Percentiles rank a stretch among this genome's conserved stretches.
Conservation (phyloP, 1,140 invertebrate genomes). For the Papilio xuthus region DNA sequence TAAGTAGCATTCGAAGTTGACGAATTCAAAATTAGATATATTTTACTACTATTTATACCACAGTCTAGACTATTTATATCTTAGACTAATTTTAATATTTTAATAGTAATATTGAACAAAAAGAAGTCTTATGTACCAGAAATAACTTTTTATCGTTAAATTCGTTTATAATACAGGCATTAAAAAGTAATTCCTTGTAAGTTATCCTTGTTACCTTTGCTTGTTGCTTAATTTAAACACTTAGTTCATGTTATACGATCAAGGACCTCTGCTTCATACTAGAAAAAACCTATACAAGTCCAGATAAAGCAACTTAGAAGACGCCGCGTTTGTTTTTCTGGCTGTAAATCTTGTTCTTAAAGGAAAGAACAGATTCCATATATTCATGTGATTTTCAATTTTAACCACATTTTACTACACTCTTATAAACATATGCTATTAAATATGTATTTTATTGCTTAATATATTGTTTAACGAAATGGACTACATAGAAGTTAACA, state of each 20-base stretch:
- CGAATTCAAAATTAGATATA: neutral
- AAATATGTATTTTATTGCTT: too few species aligned
- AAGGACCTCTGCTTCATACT: neutral
- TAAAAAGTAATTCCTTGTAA: too few species aligned
- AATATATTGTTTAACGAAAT: too few species aligned
- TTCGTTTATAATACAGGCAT: neutral
- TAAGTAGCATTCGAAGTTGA: neutral
- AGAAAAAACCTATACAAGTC: neutral
- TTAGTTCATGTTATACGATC: neutral
- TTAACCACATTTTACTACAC: neutral
- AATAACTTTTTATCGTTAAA: neutral
- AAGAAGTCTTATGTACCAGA: neutral
- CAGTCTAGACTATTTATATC: too few species aligned
- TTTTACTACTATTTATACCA: too few species aligned
- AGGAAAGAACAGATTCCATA: neutral
- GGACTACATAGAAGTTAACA: too few species aligned
- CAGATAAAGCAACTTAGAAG: slow-evolving; percentile 7
- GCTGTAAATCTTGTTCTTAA: neutral
- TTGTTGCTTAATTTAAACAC: slow-evolving; percentile 4
- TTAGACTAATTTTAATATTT: neutral
- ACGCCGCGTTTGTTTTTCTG: neutral
- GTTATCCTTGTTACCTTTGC: neutral
- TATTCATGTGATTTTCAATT: neutral
- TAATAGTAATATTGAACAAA: neutral
- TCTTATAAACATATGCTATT: too few species aligned